Conservation (phyloP, 2,113 vertebrate species). For the Agelaius phoeniceus region DNA sequence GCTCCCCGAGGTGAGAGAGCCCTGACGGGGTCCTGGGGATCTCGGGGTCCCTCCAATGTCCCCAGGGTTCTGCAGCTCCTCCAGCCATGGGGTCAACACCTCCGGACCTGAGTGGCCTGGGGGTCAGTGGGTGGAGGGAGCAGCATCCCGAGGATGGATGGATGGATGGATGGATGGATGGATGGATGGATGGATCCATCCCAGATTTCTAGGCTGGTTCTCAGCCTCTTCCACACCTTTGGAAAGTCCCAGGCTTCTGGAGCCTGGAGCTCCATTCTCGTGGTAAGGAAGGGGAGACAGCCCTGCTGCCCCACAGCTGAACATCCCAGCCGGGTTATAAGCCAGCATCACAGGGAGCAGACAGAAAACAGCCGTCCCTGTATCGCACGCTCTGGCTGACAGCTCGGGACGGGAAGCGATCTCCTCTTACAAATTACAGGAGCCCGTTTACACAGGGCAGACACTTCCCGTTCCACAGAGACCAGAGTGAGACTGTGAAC, state of each 20-base stretch:
- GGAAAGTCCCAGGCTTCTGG: not conserved
- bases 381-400: not conserved
- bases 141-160: not conserved
- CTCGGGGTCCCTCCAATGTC: not conserved
- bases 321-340: not conserved
- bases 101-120: not conserved
- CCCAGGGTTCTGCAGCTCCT: not conserved
- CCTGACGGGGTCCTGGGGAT: not conserved
- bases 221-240: not conserved
- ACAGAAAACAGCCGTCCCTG: not conserved
- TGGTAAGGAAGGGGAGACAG: not conserved
- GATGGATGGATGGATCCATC: not conserved
- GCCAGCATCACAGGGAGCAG: not conserved
- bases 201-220: not conserved
- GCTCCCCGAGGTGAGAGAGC: not conserved
- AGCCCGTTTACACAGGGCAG: not conserved
- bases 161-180: not conserved
- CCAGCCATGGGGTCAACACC: not conserved
- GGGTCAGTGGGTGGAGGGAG: not conserved
- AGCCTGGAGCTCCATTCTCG: not conserved
- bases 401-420: not conserved
- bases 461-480: not conserved
- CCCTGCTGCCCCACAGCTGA: not conserved
- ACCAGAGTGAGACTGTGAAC: not conserved
- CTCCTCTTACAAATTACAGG: constrained; percentile 35